These are phyloP conservation scores for Ardeotis arabs DNA, from an alignment of 2,113 vertebrate genomes.

Conservation along the genomic window DNA sequence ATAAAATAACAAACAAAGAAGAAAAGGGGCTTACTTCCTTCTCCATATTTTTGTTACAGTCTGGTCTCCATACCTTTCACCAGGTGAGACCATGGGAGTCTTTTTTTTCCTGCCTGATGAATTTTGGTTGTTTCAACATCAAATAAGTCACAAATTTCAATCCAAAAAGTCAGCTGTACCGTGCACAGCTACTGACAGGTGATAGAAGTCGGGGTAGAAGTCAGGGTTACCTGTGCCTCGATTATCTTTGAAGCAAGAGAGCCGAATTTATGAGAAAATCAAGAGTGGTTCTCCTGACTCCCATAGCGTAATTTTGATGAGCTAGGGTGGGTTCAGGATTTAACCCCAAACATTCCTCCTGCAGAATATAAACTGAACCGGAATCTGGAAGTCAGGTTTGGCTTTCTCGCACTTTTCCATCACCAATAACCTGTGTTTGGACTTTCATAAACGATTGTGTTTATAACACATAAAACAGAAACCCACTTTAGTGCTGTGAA, in stretches of 20 bases:
- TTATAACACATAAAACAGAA: background rate
- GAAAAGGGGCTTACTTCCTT: background rate
- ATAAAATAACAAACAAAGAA: background rate
- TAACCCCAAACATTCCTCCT: background rate
- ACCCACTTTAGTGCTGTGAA: background rate
- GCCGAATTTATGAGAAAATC: background rate
- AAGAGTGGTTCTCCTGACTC: background rate
- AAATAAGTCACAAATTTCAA: background rate
- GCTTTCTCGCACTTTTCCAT: background rate
- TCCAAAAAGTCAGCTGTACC: background rate
- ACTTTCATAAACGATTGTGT: background rate
- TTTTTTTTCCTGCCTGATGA: background rate
- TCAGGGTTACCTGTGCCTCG: background rate
- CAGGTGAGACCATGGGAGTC: background rate
- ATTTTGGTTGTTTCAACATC: background rate
- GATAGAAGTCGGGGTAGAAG: background rate
- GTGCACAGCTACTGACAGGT: background rate
- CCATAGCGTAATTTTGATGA: background rate
- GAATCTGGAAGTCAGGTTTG: background rate
- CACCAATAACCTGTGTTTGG: background rate
- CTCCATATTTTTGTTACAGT: background rate
- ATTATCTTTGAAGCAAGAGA: background rate
- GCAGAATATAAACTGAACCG: background rate
- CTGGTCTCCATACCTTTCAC: background rate
- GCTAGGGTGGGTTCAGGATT: background rate